A percentile compares a stretch with the other conserved stretches of the same genome.
These are phyloP conservation scores for Holothuria glaberrima DNA, from an alignment of 35 echinoderm and acorn worm genomes.

Conservation along the genomic window DNA sequence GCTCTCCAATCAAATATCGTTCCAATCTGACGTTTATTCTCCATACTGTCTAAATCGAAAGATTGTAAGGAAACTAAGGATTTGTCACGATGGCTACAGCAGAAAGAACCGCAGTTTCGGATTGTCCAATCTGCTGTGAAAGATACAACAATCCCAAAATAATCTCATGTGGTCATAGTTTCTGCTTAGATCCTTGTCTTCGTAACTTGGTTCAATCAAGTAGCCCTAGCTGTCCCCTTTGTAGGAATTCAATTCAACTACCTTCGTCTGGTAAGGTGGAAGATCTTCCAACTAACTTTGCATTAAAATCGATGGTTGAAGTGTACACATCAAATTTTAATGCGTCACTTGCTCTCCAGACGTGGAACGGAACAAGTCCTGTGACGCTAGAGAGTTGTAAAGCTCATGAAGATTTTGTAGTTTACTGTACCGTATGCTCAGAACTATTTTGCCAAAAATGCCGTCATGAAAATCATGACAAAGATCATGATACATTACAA, in stretches of 20 bases:
- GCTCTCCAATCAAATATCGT: too few relatives aligned
- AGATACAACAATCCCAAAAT: neutral
- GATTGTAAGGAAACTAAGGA: too few relatives aligned
- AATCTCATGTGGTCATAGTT: slow-evolving; percentile 9
- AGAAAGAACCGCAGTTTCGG: too few relatives aligned
- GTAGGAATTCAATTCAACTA: neutral
- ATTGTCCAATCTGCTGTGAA: slow-evolving; percentile 1
- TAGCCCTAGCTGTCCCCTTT: neutral
- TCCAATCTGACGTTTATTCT: too few relatives aligned
- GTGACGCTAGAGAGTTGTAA: neutral
- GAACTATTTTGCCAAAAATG: neutral
- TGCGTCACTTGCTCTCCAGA: too few relatives aligned
- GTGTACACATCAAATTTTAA: too few relatives aligned
- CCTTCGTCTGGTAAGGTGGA: neutral
- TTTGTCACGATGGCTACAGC: too few relatives aligned
- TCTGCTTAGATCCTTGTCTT: slow-evolving; percentile 19
- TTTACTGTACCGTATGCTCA: neutral
- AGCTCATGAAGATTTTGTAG: neutral
- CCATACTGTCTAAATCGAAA: too few relatives aligned
- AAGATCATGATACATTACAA: neutral
- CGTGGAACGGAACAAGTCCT: too few relatives aligned
- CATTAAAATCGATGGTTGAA: neutral
- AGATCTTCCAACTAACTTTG: slow-evolving; percentile 34
- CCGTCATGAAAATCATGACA: neutral
- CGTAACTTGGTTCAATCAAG: neutral